phyloP scores from a whole-genome alignment of 2,113 vertebrate species.

The Bubo bubo region DNA sequence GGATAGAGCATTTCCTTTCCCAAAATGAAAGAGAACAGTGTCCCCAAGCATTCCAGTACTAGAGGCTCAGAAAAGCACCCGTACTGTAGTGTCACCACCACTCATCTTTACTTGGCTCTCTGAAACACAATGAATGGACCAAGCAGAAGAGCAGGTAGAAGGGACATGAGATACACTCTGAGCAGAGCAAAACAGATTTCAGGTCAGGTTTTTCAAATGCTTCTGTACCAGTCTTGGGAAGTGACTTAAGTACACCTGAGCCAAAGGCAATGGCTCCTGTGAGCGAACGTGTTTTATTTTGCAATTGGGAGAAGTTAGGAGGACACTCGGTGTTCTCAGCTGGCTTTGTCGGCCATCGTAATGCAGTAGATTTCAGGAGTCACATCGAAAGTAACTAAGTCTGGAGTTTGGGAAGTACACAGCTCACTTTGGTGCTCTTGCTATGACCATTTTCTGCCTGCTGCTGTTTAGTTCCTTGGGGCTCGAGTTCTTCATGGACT shows the following conservation, averaged over 20 bases:
- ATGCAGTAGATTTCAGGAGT: neutral
- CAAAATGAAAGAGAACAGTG: neutral
- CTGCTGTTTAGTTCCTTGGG: neutral
- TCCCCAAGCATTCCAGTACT: neutral
- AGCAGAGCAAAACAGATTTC: neutral
- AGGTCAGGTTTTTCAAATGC: neutral
- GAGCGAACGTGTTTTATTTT: neutral
- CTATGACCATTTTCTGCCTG: neutral
- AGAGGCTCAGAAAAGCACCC: neutral
- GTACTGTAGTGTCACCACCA: neutral
- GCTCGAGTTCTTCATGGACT: neutral
- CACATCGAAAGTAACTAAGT: neutral
- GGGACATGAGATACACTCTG: neutral
- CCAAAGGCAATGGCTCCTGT: neutral
- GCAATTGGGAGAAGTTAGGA: neutral
- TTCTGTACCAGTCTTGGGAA: neutral
- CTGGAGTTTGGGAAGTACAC: neutral
- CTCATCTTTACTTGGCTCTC: neutral
- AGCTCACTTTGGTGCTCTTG: neutral
- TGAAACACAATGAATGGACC: neutral
- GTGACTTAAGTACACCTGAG: neutral
- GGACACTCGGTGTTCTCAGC: neutral
- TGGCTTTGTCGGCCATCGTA: accelerated
- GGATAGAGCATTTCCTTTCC: neutral
- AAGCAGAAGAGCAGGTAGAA: neutral